Conservation (phyloP, 2,797 vertebrate genomes). For the Ctenopoma multispine region DNA sequence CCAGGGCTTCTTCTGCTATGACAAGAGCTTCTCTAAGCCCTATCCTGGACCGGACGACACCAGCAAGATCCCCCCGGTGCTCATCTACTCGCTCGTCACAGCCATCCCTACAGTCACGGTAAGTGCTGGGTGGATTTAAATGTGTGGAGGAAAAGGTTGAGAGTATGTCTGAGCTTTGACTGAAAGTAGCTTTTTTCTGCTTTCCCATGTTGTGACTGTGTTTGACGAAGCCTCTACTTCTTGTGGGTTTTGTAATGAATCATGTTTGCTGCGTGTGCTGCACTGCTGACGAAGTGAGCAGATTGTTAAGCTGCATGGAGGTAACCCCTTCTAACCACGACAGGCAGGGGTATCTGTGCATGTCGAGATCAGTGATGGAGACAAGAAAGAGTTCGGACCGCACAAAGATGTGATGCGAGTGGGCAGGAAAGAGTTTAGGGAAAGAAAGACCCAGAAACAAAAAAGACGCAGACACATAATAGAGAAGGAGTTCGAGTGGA, state of each 20-base stretch:
- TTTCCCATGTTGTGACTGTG: neutral
- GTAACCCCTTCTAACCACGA: conserved; percentile 46
- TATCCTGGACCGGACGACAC: conserved; percentile 89
- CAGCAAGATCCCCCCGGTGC: conserved; percentile 89
- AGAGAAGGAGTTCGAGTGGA: conserved; percentile 46
- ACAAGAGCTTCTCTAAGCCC: conserved; percentile 90
- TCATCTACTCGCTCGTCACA: conserved; percentile 90
- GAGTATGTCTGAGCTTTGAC: neutral
- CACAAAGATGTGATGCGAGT: conserved; percentile 35
- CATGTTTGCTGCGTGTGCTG: conserved; percentile 30
- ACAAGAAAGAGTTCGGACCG: conserved; percentile 17
- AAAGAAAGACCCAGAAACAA: conserved; percentile 23
- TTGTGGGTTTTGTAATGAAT: conserved; percentile 29
- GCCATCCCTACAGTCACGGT: conserved; percentile 90
- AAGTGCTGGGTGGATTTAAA: conserved; percentile 65
- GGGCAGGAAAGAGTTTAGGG: conserved; percentile 38
- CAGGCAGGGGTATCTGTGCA: conserved; percentile 30
- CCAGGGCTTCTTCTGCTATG: conserved; percentile 94
- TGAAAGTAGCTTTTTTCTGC: conserved; percentile 13
- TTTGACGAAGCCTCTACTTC: neutral
- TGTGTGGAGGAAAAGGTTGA: conserved; percentile 14
- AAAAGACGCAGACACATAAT: conserved; percentile 4
- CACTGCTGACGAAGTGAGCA: conserved; percentile 42
- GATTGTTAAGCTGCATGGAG: conserved; percentile 57
- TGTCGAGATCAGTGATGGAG: conserved; percentile 12